Conservation (phyloP, 2,797 vertebrate species). For the Dipus sagitta region DNA sequence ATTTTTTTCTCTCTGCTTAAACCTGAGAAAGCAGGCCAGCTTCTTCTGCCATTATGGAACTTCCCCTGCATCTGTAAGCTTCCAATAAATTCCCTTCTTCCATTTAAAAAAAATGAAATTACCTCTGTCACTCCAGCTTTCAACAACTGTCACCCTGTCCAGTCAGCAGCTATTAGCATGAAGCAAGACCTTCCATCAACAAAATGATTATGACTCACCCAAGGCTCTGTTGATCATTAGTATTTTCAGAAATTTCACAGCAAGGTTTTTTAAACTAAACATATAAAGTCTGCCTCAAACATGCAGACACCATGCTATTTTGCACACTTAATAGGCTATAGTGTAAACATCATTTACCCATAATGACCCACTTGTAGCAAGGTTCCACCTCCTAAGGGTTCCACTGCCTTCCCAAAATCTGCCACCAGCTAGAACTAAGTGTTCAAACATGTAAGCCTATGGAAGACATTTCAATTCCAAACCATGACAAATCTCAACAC, state of each 20-base stretch:
- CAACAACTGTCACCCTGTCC: background rate
- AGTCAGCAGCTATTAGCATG: background rate
- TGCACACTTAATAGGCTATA: background rate
- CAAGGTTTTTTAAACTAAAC: background rate
- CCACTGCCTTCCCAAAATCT: no score
- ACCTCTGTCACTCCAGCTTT: background rate
- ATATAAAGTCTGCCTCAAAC: background rate
- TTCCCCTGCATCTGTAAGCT: no score
- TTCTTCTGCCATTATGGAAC: no score
- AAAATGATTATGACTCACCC: background rate
- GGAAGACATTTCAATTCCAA: background rate
- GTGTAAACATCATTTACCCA: background rate
- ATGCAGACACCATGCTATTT: background rate
- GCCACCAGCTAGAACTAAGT: no score
- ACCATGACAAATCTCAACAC: background rate
- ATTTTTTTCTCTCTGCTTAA: no score
- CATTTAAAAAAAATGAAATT: background rate
- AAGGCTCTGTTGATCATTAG: background rate
- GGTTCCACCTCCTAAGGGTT: no score
- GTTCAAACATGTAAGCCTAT: background rate
- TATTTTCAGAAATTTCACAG: background rate
- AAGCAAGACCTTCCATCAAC: background rate
- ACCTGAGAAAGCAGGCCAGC: no score
- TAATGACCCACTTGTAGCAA: no score
- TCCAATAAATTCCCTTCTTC: no score